Evolutionary conservation across 2,888 invertebrate genomes (phyloP).

Genomic region (Ormia ochracea): DNA sequence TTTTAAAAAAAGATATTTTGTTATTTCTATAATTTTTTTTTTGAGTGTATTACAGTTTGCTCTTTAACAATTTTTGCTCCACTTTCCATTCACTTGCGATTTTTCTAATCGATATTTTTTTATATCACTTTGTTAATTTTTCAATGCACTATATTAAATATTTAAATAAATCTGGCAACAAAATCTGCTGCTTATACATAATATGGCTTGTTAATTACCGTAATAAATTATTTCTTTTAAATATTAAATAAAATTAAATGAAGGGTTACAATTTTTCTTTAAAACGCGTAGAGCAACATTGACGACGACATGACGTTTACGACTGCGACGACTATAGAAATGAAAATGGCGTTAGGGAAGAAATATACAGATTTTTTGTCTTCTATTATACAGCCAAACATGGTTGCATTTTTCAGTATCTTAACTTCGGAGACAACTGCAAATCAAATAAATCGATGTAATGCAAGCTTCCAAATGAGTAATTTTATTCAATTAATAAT

Average conservation of each 20-base stretch:
- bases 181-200: background rate
- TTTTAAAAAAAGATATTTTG: constrained; percentile 6
- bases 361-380: constrained; percentile 63
- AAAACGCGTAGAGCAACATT: constrained; percentile 67
- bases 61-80: constrained; percentile 64
- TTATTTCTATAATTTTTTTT: constrained; percentile 30
- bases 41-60: constrained; percentile 51
- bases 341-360: constrained; percentile 71
- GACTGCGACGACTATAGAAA: constrained; percentile 68
- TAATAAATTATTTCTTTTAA: constrained; percentile 53
- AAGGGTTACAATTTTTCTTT: constrained; percentile 55
- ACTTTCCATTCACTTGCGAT: constrained; percentile 64
- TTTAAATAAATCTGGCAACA: background rate
- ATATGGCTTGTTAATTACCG: constrained; percentile 35
- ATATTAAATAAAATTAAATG: constrained; percentile 53
- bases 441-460: no score
- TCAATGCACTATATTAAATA: constrained; percentile 1
- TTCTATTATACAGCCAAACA: constrained; percentile 49
- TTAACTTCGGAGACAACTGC: background rate
- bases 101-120: constrained; percentile 65
- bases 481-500: background rate
- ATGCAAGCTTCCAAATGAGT: no score
- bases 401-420: constrained; percentile 54
- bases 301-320: constrained; percentile 70
- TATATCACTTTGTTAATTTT: constrained; percentile 26